Percentiles rank a stretch among this genome's conserved stretches.
phyloP scores from a whole-genome alignment of 2,797 vertebrate species.

The Enteromius unitaeniatus region DNA sequence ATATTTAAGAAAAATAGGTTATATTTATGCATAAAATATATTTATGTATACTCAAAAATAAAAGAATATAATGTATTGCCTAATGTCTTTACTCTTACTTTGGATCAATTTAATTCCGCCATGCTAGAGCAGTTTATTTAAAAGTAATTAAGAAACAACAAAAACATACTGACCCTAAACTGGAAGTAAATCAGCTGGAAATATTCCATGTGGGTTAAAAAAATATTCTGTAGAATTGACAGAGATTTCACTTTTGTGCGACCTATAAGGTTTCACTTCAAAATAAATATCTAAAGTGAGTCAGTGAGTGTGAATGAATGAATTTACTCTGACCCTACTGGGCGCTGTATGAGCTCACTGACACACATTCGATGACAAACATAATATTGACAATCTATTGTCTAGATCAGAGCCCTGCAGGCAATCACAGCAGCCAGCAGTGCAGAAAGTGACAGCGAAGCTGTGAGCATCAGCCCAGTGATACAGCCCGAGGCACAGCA shows the following conservation, averaged over 20 bases:
- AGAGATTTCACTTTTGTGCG: slow-evolving; percentile 10
- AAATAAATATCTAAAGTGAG: slow-evolving; percentile 19
- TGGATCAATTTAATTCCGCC: too few relatives aligned
- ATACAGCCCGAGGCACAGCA: slow-evolving; percentile 49
- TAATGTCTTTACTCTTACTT: too few relatives aligned
- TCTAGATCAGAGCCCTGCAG: slow-evolving; percentile 43
- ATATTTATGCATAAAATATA: too few relatives aligned
- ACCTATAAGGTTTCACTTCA: slow-evolving; percentile 2
- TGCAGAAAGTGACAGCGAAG: slow-evolving; percentile 64
- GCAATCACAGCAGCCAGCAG: slow-evolving; percentile 49
- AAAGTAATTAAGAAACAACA: background rate
- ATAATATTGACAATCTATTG: slow-evolving; percentile 53
- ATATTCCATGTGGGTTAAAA: background rate
- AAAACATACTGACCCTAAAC: background rate
- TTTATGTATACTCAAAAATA: too few relatives aligned
- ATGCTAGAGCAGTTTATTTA: too few relatives aligned
- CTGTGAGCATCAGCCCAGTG: slow-evolving; percentile 50
- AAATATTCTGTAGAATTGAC: background rate
- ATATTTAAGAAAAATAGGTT: too few relatives aligned
- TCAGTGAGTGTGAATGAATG: slow-evolving; percentile 19
- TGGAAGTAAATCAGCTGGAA: background rate
- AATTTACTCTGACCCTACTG: slow-evolving; percentile 31
- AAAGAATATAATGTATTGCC: too few relatives aligned
- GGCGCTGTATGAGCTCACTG: slow-evolving; percentile 33
- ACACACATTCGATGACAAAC: slow-evolving; percentile 55